Conservation (phyloP, 2,113 vertebrate genomes). For the Passer montanus region DNA sequence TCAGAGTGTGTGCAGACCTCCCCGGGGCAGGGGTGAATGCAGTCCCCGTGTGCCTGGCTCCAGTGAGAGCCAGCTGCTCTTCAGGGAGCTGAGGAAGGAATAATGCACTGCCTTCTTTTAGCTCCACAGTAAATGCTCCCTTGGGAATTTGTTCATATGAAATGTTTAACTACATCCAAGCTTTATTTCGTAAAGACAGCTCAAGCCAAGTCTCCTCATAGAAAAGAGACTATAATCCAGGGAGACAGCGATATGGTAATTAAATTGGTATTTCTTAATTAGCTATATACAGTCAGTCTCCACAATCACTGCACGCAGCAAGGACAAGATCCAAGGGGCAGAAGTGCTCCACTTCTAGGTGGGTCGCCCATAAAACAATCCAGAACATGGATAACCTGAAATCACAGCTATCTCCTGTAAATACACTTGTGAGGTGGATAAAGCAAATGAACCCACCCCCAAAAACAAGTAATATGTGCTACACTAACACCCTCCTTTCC, state of each 20-base stretch:
- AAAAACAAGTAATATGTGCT: not conserved
- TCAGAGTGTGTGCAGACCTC: not conserved
- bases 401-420: not conserved
- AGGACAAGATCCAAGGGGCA: not conserved
- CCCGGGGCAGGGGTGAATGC: rapidly evolving
- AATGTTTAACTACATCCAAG: not conserved
- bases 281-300: not conserved
- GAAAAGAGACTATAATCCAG: not conserved
- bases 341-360: not conserved
- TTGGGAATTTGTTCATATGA: not conserved
- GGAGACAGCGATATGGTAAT: not conserved
- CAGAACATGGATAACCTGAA: not conserved
- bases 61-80: not conserved
- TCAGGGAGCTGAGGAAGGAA: not conserved
- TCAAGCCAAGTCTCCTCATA: not conserved
- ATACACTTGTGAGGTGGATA: not conserved
- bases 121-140: not conserved
- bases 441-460: not conserved
- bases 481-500: not conserved
- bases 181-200: not conserved
- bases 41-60: rapidly evolving
- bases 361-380: not conserved
- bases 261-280: conserved; percentile 13
- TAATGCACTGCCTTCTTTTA: not conserved
- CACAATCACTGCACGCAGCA: not conserved